These are phyloP conservation scores for Muscicapa striata DNA, from an alignment of 2,797 vertebrate species.

Conservation along the genomic window DNA sequence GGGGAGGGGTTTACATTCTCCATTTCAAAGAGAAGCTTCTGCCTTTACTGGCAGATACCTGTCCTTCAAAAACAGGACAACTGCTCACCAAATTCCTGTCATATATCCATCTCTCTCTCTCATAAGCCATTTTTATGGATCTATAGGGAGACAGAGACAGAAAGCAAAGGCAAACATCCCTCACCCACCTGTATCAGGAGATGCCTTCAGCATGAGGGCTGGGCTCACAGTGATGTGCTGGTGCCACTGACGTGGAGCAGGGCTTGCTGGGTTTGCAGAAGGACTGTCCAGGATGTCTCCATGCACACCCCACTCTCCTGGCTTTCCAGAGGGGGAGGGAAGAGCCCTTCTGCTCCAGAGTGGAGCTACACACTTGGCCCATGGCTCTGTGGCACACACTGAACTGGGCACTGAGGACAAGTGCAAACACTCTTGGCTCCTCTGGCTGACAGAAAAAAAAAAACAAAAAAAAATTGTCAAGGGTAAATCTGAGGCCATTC, in stretches of 20 bases:
- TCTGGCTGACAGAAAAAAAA: neutral
- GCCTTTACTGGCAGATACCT: too few species aligned
- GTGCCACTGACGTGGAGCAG: neutral
- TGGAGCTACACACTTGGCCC: neutral
- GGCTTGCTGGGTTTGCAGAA: neutral
- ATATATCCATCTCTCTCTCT: neutral
- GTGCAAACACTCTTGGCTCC: neutral
- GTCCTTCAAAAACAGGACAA: too few species aligned
- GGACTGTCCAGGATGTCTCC: neutral
- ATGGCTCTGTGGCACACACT: neutral
- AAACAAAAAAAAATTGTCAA: neutral
- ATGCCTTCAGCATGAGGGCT: neutral
- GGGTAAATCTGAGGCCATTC: neutral
- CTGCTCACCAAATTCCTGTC: neutral
- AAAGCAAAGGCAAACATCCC: neutral
- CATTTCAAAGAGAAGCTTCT: too few species aligned
- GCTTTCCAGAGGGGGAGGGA: neutral
- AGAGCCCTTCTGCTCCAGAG: too few species aligned
- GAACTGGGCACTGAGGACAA: neutral
- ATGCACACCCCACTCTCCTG: accelerated
- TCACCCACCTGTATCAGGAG: neutral
- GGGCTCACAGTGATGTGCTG: accelerated
- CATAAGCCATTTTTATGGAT: neutral
- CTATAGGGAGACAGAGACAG: neutral
- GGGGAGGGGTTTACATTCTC: too few species aligned